Evolutionary conservation across 2,888 invertebrate species (phyloP).

Genomic region (Phyllotreta cruciferae): DNA sequence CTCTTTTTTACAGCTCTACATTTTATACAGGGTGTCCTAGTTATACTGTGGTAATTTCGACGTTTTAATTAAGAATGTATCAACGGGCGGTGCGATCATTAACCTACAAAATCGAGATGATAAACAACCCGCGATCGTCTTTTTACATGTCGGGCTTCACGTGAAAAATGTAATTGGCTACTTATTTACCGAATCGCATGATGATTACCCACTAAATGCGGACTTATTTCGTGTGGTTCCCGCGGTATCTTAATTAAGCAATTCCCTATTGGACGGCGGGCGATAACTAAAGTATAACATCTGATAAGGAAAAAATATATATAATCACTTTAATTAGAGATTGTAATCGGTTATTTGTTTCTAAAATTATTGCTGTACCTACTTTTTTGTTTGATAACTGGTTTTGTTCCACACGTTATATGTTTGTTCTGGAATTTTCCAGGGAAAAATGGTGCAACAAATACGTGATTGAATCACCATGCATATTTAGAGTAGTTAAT

Average conservation of each 20-base stretch:
- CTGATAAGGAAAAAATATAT: slow-evolving; percentile 19
- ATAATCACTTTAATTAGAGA: slow-evolving; percentile 28
- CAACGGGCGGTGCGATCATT: slow-evolving; percentile 18
- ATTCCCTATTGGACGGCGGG: slow-evolving; percentile 25
- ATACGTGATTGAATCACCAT: too few relatives aligned
- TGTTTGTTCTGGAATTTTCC: too few relatives aligned
- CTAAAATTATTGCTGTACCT: slow-evolving; percentile 9
- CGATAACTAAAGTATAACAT: slow-evolving; percentile 23
- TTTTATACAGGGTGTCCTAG: too few relatives aligned
- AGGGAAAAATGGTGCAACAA: too few relatives aligned
- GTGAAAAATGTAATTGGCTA: slow-evolving; percentile 29
- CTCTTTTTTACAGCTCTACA: too few relatives aligned
- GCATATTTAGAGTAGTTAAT: too few relatives aligned
- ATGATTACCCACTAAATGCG: slow-evolving; percentile 30
- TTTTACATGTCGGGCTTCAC: slow-evolving; percentile 20
- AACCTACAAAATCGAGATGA: slow-evolving; percentile 15
- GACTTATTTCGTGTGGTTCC: slow-evolving; percentile 26
- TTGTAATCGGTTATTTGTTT: slow-evolving; percentile 22
- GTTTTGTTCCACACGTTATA: too few relatives aligned
- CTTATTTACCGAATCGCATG: slow-evolving; percentile 26
- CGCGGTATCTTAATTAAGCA: slow-evolving; percentile 29
- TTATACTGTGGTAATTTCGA: too few relatives aligned
- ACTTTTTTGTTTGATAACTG: too few relatives aligned
- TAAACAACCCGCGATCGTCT: slow-evolving; percentile 14
- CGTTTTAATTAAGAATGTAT: slow-evolving; percentile 17